Evolutionary conservation across 2,888 invertebrate species (phyloP).

Genomic region (Parnassius mnemosyne): DNA sequence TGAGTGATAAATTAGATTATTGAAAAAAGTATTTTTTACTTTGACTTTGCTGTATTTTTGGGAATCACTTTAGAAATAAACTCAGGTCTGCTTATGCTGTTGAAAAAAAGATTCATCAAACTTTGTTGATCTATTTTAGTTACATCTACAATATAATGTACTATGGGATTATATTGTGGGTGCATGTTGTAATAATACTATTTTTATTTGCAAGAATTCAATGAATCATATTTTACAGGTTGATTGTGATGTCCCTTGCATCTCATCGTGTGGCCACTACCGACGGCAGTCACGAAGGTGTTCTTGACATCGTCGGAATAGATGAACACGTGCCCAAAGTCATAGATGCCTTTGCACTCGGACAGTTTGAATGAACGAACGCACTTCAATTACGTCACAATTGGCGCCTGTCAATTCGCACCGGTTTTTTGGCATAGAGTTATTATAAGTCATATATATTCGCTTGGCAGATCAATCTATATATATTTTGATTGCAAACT

Average conservation of each 20-base stretch:
- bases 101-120: no score
- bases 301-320: slow-evolving; percentile 83
- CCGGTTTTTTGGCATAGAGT: slow-evolving; percentile 24
- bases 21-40: no score
- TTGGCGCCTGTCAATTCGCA: slow-evolving; percentile 27
- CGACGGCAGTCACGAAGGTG: slow-evolving; percentile 71
- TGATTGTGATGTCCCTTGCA: slow-evolving; percentile 81
- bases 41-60: no score
- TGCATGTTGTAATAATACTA: no score
- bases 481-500: background rate
- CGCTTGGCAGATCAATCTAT: background rate
- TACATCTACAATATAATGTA: no score
- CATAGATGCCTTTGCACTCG: slow-evolving; percentile 83
- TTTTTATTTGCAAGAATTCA: no score
- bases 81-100: no score
- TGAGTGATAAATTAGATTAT: no score
- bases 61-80: no score
- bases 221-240: slow-evolving; percentile 49
- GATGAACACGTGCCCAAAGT: slow-evolving; percentile 82
- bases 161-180: no score
- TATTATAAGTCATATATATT: slow-evolving; percentile 6
- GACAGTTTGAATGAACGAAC: slow-evolving; percentile 67
- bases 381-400: background rate
- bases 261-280: slow-evolving; percentile 73
- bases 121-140: no score